Percentiles rank a stretch among this genome's conserved stretches.
These are phyloP conservation scores for Ochropacha duplaris DNA, from an alignment of 2,888 invertebrate species.

Conservation along the genomic window DNA sequence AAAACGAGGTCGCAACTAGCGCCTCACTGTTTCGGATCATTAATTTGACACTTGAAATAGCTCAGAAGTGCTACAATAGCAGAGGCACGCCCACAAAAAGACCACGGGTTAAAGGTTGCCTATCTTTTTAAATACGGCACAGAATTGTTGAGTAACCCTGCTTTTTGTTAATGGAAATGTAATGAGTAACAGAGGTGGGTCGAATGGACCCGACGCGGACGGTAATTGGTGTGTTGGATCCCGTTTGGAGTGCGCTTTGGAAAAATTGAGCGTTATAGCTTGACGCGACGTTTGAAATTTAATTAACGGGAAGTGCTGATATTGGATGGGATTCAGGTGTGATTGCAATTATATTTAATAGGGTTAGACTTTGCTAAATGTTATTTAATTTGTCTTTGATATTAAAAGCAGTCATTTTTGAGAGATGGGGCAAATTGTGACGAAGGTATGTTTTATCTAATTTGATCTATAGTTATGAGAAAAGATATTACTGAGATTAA, in stretches of 20 bases:
- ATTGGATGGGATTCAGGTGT: not conserved
- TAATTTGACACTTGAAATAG: constrained; percentile 77
- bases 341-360: not conserved
- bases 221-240: constrained; percentile 30
- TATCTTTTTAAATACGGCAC: constrained; percentile 55
- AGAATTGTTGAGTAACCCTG: constrained; percentile 54
- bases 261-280: constrained; percentile 20
- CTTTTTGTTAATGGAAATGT: constrained; percentile 70
- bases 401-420: not conserved
- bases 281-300: constrained; percentile 1
- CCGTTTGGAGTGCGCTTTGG: constrained; percentile 18
- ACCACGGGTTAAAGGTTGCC: constrained; percentile 70
- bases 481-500: no score
- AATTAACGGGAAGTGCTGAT: constrained; percentile 3
- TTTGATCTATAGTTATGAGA: not conserved
- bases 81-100: constrained; percentile 64
- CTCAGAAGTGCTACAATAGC: constrained; percentile 67
- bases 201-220: constrained; percentile 27
- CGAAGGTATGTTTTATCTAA: not conserved
- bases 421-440: not conserved
- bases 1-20: constrained; percentile 53
- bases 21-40: constrained; percentile 71
- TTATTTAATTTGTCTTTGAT: not conserved
- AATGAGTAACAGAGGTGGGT: constrained; percentile 55
- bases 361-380: not conserved